These are phyloP conservation scores for Hirtodrosophila trivittata DNA, from an alignment of 2,888 invertebrate species.

Conservation along the genomic window DNA sequence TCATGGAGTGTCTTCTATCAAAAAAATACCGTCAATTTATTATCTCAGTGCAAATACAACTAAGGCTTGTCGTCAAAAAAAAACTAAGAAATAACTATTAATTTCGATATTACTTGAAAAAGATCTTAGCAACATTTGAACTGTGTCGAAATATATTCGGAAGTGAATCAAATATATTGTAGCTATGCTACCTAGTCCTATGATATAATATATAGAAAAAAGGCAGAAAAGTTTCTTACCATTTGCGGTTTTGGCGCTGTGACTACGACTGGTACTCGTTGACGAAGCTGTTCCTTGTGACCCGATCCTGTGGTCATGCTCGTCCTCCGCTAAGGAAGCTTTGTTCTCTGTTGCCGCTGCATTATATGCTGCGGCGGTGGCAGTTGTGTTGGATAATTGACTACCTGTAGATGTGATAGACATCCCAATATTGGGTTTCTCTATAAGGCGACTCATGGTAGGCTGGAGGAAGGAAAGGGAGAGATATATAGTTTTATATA, in stretches of 20 bases:
- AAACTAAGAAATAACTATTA: too few species aligned
- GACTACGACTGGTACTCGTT: constrained; percentile 12
- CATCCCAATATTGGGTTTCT: constrained; percentile 83
- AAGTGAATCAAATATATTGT: too few species aligned
- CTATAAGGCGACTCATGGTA: constrained; percentile 83
- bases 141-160: too few species aligned
- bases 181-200: too few species aligned
- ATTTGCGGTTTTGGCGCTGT: constrained; percentile 19
- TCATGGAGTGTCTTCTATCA: too few species aligned
- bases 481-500: not conserved
- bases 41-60: too few species aligned
- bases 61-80: too few species aligned
- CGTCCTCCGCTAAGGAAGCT: constrained; percentile 45
- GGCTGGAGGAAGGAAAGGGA: constrained; percentile 56
- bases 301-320: constrained; percentile 33
- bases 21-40: too few species aligned
- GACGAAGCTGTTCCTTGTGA: constrained; percentile 2
- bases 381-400: constrained; percentile 66
- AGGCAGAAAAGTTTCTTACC: too few species aligned
- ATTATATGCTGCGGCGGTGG: constrained; percentile 26
- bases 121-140: too few species aligned
- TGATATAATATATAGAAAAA: too few species aligned
- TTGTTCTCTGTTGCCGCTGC: constrained; percentile 32
- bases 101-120: too few species aligned
- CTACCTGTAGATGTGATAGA: constrained; percentile 80